These are phyloP conservation scores for Genyomyrus donnyi DNA, from an alignment of 2,113 vertebrate genomes.

Conservation along the genomic window DNA sequence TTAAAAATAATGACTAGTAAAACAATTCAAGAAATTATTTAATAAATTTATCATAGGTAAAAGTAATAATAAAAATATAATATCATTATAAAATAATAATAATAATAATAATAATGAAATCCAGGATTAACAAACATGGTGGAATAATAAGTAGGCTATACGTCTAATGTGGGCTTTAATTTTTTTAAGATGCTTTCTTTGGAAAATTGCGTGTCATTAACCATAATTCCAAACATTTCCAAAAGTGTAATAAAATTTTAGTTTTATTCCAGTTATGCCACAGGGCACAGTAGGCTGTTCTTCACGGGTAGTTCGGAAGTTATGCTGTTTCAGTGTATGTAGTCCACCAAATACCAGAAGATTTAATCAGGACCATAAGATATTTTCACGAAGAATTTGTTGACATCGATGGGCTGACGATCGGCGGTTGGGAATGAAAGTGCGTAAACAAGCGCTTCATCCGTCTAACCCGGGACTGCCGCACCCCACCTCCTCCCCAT, in stretches of 20 bases:
- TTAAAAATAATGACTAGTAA: neutral
- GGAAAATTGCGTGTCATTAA: neutral
- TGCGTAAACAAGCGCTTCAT: neutral
- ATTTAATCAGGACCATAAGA: neutral
- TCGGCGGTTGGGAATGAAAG: neutral
- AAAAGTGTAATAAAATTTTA: neutral
- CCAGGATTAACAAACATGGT: neutral
- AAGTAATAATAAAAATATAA: neutral
- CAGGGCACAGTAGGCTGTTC: neutral
- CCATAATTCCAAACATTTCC: neutral
- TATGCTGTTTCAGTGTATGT: neutral
- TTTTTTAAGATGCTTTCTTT: neutral
- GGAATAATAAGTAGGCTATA: neutral
- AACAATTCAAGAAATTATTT: neutral
- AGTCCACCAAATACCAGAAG: neutral
- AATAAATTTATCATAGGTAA: neutral
- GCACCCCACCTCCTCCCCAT: constrained; percentile 5
- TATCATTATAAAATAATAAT: neutral
- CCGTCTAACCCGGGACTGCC: too few relatives aligned
- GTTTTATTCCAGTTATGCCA: neutral
- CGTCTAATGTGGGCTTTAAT: neutral
- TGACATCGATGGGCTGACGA: neutral
- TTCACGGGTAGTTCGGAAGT: neutral
- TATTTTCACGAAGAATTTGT: neutral
- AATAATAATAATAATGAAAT: neutral